A percentile compares a stretch with the other conserved stretches of the same genome.
Evolutionary conservation across 2,797 vertebrate species (phyloP).

Genomic region (Sebastiscus albofasciatus): DNA sequence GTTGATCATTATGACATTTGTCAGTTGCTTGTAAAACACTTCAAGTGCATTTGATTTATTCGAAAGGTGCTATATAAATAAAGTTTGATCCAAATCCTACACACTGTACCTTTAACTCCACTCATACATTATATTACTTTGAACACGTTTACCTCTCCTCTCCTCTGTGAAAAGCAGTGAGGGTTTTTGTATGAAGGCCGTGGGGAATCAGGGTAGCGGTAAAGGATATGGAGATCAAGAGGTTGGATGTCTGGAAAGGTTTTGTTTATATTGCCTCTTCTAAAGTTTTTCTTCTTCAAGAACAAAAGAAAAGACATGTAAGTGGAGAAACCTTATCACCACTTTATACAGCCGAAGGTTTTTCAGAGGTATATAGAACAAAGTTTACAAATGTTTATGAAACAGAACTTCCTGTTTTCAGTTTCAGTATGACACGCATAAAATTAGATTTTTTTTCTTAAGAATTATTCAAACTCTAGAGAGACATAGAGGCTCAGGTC

Average conservation of each 20-base stretch:
- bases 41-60: too few relatives aligned
- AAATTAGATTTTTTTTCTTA: background rate
- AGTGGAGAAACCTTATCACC: background rate
- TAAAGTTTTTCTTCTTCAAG: background rate
- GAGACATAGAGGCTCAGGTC: background rate
- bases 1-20: too few relatives aligned
- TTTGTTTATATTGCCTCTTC: background rate
- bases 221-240: slow-evolving; percentile 9
- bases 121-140: background rate
- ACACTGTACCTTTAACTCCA: background rate
- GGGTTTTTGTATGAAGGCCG: background rate
- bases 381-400: background rate
- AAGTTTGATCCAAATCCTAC: too few relatives aligned
- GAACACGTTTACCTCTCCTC: background rate
- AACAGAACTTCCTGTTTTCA: background rate
- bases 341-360: background rate
- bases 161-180: background rate
- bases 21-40: too few relatives aligned
- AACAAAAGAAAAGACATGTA: background rate
- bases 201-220: background rate
- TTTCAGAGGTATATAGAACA: background rate
- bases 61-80: too few relatives aligned
- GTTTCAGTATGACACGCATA: background rate
- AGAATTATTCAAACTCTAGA: background rate
- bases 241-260: background rate